Base-by-base conservation (phyloP, 2,797 vertebrate species). In the Sebastes elongatus region DNA sequence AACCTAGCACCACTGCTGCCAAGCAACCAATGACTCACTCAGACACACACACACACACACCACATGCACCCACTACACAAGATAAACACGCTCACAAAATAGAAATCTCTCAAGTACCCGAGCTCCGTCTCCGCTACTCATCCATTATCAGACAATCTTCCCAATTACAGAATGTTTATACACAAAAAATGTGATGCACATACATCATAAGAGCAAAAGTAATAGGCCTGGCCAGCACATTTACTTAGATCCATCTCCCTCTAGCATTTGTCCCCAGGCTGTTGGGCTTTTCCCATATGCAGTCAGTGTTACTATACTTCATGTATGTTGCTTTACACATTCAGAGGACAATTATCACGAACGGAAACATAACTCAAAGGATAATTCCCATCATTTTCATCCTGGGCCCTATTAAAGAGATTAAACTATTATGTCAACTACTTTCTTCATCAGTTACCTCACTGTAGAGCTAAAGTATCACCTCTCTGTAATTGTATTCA, bases 1-100 rank as follows among this genome's bases (percentile, higher is more conserved):
- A 95, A 94, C 88, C 93, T 71, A 88, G 89, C 77, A 73, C 82
- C 53, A 56, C 87, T 76, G 92, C 93, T 90, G 90, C 94, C 86
- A 91, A 90, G 93, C 92, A 93, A 94, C 92, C 89, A 85, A 76
- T 85, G 89, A 93, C 84, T 87, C 82, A 83, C 82, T 59, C 79
- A 75, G 55, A 75, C 80, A 65, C 74, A 74, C 82, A 57, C 27
- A 27, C 75, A 46, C 77, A 46, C 74, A 71, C 71, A 71, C 23
- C 61, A 74, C 80, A 78, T 22, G n/a, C 75, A 85, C 71, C 10
- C 69, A 52, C 72, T 20, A 65, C 18, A 70, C 71, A 71, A 87
- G 80, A 87, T 53, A 87, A 82, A 91, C 78, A 86, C 68, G 46
- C 69, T 59, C 65, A 27, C 76, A 82, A 76, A 80, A 88, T 27